Evolutionary conservation across 1,140 invertebrate genomes (phyloP).

Genomic region (Drosophila prosaltans): DNA sequence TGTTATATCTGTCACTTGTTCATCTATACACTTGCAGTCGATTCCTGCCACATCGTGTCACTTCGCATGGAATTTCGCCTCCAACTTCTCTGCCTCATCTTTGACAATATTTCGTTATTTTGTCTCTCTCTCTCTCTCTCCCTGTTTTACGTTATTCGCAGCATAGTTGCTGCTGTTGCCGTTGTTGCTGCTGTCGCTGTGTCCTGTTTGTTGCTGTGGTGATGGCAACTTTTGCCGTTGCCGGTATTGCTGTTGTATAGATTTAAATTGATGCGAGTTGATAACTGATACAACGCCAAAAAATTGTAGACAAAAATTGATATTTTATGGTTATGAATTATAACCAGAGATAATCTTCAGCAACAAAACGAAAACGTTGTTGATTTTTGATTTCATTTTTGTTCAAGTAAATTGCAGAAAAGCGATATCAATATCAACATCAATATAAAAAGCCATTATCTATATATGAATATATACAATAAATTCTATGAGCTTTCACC

Average conservation of each 20-base stretch:
- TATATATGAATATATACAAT: neutral
- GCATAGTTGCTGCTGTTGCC: slow-evolving; percentile 43
- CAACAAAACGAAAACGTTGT: slow-evolving; percentile 27
- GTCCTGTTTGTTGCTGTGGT: slow-evolving; percentile 40
- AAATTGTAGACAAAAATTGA: slow-evolving; percentile 76
- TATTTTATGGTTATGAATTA: slow-evolving; percentile 82
- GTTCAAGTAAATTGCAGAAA: slow-evolving; percentile 25
- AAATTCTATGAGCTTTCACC: slow-evolving; percentile 5
- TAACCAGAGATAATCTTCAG: slow-evolving; percentile 66
- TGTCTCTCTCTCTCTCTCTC: neutral
- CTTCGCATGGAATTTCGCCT: slow-evolving; percentile 23
- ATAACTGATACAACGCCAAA: slow-evolving; percentile 45
- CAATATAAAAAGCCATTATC: slow-evolving; percentile 27
- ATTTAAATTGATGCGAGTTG: slow-evolving; percentile 70
- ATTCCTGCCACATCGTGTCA: slow-evolving; percentile 37
- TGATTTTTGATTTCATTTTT: slow-evolving; percentile 33
- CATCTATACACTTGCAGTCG: slow-evolving; percentile 65
- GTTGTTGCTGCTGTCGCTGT: slow-evolving; percentile 27
- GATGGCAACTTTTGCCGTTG: slow-evolving; percentile 33
- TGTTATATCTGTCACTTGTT: slow-evolving; percentile 58
- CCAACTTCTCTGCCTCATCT: slow-evolving; percentile 10
- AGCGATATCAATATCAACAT: slow-evolving; percentile 18
- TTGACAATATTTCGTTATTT: slow-evolving; percentile 43
- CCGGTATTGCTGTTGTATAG: slow-evolving; percentile 25
- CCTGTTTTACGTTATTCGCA: slow-evolving; percentile 3